Base-by-base conservation (phyloP, 2,797 vertebrate species). In the Tinamus major region DNA sequence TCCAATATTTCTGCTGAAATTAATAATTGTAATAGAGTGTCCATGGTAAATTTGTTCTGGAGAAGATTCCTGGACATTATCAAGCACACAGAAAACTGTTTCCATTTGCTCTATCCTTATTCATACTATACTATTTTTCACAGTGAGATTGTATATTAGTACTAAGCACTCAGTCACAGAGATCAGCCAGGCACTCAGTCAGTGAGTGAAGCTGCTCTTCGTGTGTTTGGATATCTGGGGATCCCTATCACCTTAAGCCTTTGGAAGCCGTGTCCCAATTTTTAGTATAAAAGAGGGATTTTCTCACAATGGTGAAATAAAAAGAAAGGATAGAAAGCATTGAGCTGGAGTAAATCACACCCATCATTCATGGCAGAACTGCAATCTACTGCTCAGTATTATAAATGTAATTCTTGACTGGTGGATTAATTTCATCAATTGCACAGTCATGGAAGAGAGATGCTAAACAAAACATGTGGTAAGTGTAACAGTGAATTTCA, bases 321-420 rank as follows among this genome's bases (percentile, higher is more conserved):
- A 62, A 77, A 39, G 12, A 76, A 92, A 74, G 19, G 85, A 83
- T 44, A 27, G 9, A 16, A 88, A 49, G 16, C n/a, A 75, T 4
- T 53, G 21, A 24, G n/a, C 35, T 83, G 69, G 41, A 87, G 85
- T 88, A 65, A 91, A 83, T 80, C 53, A 53, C 37, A 91, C 70
- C 53, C 46, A 75, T 83, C 69, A 80, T 75, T 90, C 83, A 83
- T 29, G 44, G 44, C 26, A 10, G 1, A 31, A 31, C 37, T 80
- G 51, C 70, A 92, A 85, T 48, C 31, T 85, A 13, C 3, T 74
- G 2, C 67, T 87, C 48, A 74, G 8, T 56, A 27, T 70, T 79
- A 68, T n/a, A 87, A 92, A 74, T 5, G 53, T 83, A 89, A 91
- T 80, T 93, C 53, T 75, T 87, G 65, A 82, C 61, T 85, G 51